Conservation (phyloP, 30 jellyfish, hydroid and myxozoan species). For the Pseudorhiza aurosa region DNA sequence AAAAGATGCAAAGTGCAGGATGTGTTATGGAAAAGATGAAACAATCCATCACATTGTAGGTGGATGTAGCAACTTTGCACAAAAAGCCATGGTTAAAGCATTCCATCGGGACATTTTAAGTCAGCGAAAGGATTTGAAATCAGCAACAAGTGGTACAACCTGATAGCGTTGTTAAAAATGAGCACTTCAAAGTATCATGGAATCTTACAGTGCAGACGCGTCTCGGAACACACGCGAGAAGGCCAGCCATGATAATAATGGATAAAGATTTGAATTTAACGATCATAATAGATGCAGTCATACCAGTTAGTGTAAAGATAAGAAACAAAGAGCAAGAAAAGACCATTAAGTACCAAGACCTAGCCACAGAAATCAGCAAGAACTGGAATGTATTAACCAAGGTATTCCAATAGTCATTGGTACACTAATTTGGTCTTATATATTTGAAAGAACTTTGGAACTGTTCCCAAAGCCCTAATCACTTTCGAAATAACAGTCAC, state of each 20-base stretch:
- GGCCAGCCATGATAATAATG: not conserved
- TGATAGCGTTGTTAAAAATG: slow-evolving; percentile 40
- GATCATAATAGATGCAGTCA: slow-evolving; percentile 37
- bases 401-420: slow-evolving; percentile 12
- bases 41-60: slow-evolving; percentile 11
- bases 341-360: slow-evolving; percentile 13
- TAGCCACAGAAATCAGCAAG: slow-evolving; percentile 22
- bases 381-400: slow-evolving; percentile 21
- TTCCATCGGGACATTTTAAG: slow-evolving; percentile 11
- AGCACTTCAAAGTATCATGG: slow-evolving; percentile 6
- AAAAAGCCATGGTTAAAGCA: slow-evolving; percentile 3
- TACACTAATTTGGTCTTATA: too few relatives aligned
- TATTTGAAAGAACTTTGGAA: too few relatives aligned
- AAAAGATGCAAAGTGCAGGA: slow-evolving; percentile 6
- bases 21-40: slow-evolving; percentile 1
- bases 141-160: slow-evolving; percentile 46
- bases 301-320: slow-evolving; percentile 22
- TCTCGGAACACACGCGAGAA: not conserved
- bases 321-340: slow-evolving; percentile 39
- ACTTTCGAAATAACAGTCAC: too few relatives aligned
- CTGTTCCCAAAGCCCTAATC: too few relatives aligned
- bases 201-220: slow-evolving; percentile 4
- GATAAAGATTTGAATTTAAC: not conserved
- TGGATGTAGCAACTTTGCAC: slow-evolving; percentile 23
- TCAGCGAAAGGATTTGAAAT: slow-evolving; percentile 31